Evolutionary conservation across 2,888 invertebrate species (phyloP), one percentile per base, ranked within the genome.

Genomic region (Drosophila bunnanda): DNA sequence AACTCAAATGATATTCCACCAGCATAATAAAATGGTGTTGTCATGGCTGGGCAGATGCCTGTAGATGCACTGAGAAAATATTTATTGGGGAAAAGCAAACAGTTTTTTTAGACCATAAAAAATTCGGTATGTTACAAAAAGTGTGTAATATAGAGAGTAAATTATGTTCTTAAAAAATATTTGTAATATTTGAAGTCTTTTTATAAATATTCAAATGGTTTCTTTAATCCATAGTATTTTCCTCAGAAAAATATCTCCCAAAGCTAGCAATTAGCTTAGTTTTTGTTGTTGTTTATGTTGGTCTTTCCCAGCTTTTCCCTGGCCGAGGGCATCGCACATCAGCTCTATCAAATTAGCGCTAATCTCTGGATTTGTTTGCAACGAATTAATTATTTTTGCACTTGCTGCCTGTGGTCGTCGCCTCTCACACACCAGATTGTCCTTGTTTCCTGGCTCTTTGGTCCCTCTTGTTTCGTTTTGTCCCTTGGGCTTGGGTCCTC

Each of bases 301-400:
- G 43, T 39, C 25, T 44, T 52, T 25, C 10, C 36, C 32, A 38
- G 30, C 28, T 50, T 50, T 48, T 20, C 36, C 41, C 22, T 56
- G 25, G 64, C 72, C 57, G 1, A 38, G 74, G 74, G 53, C 74
- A 73, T 46, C 38, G 39, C 62, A 62, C 71, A 72, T 73, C 73
- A 71, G 50, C 72, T 56, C 77, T 60, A 76, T 76, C 68, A 76
- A 77, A 77, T 77, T 76, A 77, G 77, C 77, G 68, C 73, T 76
- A 69, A 77, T 77, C 73, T 77, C 60, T 74, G 78, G 78, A 77
- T 78, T 78, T 85, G 66, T 79, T 74, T 70, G 61, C 76, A 62
- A 64, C 53, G 72, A 77, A 79, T 80, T 87, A 84, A 87, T 85
- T 82, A 82, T 81, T 86, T 82, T 79, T 80, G 75, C 79, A 80